Evolutionary conservation across 2,797 vertebrate species (phyloP).

Genomic region (Acridotheres tristis): DNA sequence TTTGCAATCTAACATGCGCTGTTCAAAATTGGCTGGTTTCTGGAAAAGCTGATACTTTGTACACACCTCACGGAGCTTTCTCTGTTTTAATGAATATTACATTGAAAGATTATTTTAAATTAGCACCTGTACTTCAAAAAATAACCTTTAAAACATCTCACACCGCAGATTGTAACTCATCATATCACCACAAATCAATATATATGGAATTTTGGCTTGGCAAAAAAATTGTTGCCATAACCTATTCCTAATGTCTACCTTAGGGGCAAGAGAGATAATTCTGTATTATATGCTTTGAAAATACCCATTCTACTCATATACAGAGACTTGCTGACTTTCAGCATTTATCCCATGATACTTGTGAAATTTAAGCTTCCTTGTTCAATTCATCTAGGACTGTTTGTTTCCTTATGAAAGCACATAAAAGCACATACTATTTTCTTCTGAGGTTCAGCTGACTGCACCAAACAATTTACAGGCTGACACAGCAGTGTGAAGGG

Average conservation of each 20-base stretch:
- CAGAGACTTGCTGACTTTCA: neutral
- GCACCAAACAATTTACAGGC: neutral
- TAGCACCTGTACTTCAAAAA: neutral
- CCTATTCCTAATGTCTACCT: neutral
- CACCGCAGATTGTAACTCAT: neutral
- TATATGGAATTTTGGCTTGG: neutral
- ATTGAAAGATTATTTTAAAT: neutral
- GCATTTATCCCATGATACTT: neutral
- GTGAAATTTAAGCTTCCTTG: neutral
- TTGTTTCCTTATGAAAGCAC: neutral
- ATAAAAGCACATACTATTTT: neutral
- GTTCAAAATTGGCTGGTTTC: conserved; percentile 98
- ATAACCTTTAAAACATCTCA: neutral
- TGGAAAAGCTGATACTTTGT: conserved; percentile 98
- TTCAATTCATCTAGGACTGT: neutral
- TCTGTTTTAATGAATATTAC: conserved; percentile 74
- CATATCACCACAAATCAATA: neutral
- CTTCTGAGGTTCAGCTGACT: neutral
- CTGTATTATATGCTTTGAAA: neutral
- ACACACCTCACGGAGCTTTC: conserved; percentile 92
- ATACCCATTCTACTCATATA: neutral
- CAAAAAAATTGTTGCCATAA: neutral
- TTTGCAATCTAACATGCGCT: conserved; percentile 96
- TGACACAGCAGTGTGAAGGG: neutral
- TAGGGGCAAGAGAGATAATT: neutral